A percentile compares a stretch with the other conserved stretches of the same genome.
phyloP scores from a whole-genome alignment of 2,113 vertebrate species.

The Raja brachyura region DNA sequence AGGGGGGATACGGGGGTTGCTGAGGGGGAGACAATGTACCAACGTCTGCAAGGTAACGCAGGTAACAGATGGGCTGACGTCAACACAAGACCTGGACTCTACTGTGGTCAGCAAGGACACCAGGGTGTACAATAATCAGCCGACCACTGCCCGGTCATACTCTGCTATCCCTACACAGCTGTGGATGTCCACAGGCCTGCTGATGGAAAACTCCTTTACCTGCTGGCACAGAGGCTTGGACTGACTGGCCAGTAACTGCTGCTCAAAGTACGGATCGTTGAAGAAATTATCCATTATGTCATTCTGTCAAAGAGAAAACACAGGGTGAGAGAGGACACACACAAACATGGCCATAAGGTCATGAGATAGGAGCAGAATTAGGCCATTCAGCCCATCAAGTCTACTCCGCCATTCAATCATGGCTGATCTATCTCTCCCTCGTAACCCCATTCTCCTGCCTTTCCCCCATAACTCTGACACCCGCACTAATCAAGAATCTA shows the following conservation, averaged over 20 bases:
- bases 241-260: slow-evolving; percentile 47
- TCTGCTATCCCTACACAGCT: neutral
- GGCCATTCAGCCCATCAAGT: too few relatives aligned
- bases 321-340: neutral
- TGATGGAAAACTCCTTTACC: slow-evolving; percentile 42
- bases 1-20: too few relatives aligned
- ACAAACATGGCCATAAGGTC: neutral
- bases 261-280: slow-evolving; percentile 49
- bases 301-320: slow-evolving; percentile 43
- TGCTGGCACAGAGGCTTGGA: slow-evolving; percentile 47
- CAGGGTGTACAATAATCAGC: neutral
- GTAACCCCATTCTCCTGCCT: too few relatives aligned
- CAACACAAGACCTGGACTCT: neutral
- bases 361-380: too few relatives aligned
- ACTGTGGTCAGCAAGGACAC: neutral
- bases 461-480: too few relatives aligned
- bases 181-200: slow-evolving; percentile 6
- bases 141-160: neutral
- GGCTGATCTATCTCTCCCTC: too few relatives aligned
- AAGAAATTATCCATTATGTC: slow-evolving; percentile 50
- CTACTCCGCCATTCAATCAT: too few relatives aligned
- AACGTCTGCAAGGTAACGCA: neutral
- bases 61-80: too few relatives aligned
- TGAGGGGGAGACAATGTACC: neutral
- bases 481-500: too few relatives aligned